Conservation (phyloP, 2,797 vertebrate species). For the Yasuhikotakia modesta region DNA sequence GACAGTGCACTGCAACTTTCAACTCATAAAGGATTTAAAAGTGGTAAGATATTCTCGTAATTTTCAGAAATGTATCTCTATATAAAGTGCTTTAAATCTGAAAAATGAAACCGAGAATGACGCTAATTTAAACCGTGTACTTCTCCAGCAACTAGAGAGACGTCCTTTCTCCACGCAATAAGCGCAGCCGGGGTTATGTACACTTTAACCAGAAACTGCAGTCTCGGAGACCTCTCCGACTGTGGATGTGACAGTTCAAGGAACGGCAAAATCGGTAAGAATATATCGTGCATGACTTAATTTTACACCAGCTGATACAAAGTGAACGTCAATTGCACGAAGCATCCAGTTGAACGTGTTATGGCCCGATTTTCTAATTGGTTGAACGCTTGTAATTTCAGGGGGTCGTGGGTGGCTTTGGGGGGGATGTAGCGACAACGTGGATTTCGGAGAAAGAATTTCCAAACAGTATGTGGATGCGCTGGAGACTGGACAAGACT, state of each 20-base stretch:
- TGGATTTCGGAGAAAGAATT: conserved; percentile 92
- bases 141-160: conserved; percentile 88
- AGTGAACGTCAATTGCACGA: background rate
- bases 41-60: conserved; percentile 72
- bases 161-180: conserved; percentile 94
- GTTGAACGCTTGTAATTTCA: conserved; percentile 54
- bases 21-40: conserved; percentile 83
- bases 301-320: background rate
- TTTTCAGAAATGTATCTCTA: background rate
- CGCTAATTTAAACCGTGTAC: background rate
- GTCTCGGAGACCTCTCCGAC: conserved; percentile 91
- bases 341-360: background rate
- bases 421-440: conserved; percentile 97
- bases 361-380: background rate
- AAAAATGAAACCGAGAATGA: background rate
- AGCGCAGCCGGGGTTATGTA: conserved; percentile 95
- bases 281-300: background rate
- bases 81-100: background rate
- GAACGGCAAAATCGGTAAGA: conserved; percentile 87
- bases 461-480: conserved; percentile 94
- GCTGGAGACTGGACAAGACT: conserved; percentile 91
- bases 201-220: conserved; percentile 94
- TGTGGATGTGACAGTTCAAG: conserved; percentile 92
- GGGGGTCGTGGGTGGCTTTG: conserved; percentile 96
- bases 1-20: conserved; percentile 86